These are phyloP conservation scores for Vesta saturnalis DNA, from an alignment of 2,888 invertebrate genomes.

Conservation along the genomic window DNA sequence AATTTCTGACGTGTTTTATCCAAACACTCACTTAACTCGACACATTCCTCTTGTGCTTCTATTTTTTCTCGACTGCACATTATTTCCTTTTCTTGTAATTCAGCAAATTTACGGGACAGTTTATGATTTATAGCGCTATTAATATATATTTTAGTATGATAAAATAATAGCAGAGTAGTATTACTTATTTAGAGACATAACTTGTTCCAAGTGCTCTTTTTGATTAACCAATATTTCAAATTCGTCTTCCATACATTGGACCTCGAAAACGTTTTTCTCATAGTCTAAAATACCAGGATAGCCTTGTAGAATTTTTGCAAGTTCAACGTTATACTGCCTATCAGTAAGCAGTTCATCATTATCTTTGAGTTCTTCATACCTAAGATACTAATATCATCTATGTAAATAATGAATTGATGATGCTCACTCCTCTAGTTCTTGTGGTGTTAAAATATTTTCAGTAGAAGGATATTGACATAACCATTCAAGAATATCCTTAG, in stretches of 20 bases:
- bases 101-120: slow-evolving; percentile 39
- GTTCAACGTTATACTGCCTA: slow-evolving; percentile 41
- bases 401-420: background rate
- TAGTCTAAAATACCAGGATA: slow-evolving; percentile 50
- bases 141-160: background rate
- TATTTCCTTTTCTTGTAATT: slow-evolving; percentile 43
- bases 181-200: background rate
- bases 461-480: slow-evolving; percentile 49
- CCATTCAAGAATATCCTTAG: slow-evolving; percentile 52
- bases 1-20: slow-evolving; percentile 48
- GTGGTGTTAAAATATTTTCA: slow-evolving; percentile 49
- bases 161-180: background rate
- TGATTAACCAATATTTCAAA: slow-evolving; percentile 36
- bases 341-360: slow-evolving; percentile 18
- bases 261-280: slow-evolving; percentile 48
- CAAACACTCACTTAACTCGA: slow-evolving; percentile 42
- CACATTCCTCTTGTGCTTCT: slow-evolving; percentile 45
- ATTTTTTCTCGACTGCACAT: slow-evolving; percentile 41
- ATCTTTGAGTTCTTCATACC: slow-evolving; percentile 30
- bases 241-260: slow-evolving; percentile 48
- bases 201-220: slow-evolving; percentile 19
- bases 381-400: slow-evolving; percentile 11
- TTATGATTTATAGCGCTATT: slow-evolving; percentile 42
- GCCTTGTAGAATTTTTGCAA: slow-evolving; percentile 41
- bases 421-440: slow-evolving; percentile 46